These are phyloP conservation scores for Epistrophella euchroma DNA, from an alignment of 2,888 invertebrate species.

Conservation along the genomic window DNA sequence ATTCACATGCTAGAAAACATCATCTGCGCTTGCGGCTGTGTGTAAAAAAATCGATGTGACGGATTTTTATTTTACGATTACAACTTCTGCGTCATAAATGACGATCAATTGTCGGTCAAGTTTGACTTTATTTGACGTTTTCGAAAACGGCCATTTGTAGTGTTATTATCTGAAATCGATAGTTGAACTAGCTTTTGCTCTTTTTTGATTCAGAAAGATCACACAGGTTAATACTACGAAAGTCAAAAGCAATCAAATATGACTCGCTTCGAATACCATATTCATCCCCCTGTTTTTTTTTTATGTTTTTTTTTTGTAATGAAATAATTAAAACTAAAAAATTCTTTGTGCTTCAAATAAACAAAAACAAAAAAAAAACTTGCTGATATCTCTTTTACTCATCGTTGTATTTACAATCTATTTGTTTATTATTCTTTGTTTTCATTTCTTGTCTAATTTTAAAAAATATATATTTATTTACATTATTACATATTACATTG, in stretches of 20 bases:
- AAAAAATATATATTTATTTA: constrained; percentile 41
- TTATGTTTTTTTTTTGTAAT: not conserved
- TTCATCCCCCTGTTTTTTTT: not conserved
- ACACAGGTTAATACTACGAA: not conserved
- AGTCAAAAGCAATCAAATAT: not conserved
- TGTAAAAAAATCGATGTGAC: too few relatives aligned
- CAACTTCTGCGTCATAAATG: too few relatives aligned
- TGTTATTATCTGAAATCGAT: too few relatives aligned
- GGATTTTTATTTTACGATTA: too few relatives aligned
- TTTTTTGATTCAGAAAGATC: too few relatives aligned
- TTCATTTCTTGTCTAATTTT: constrained; percentile 12
- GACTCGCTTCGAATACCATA: not conserved
- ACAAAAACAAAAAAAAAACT: not conserved
- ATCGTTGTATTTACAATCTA: constrained; percentile 28
- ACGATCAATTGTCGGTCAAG: too few relatives aligned
- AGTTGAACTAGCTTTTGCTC: too few relatives aligned
- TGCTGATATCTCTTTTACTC: not conserved
- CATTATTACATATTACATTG: constrained; percentile 25
- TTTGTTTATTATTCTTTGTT: constrained; percentile 5
- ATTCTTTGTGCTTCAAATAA: constrained; percentile 22
- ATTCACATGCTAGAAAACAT: too few relatives aligned
- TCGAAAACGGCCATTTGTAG: too few relatives aligned
- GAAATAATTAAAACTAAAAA: not conserved
- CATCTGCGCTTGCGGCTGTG: too few relatives aligned
- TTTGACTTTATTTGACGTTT: too few relatives aligned